Percentiles rank a stretch among this genome's conserved stretches.
Evolutionary conservation across 2,113 vertebrate genomes (phyloP).

Genomic region (Mobula birostris): DNA sequence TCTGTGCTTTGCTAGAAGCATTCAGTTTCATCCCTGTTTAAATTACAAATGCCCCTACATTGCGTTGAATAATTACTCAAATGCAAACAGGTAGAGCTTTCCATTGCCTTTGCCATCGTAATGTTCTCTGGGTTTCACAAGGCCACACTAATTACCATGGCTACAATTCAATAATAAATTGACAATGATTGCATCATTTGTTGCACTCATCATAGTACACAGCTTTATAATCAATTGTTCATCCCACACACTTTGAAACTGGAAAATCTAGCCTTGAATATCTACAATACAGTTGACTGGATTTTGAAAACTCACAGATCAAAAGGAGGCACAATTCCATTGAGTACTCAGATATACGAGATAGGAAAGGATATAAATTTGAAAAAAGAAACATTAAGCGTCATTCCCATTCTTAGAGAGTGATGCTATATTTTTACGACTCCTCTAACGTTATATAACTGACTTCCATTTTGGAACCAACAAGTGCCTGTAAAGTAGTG

Average conservation of each 20-base stretch:
- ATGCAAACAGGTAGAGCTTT: not conserved
- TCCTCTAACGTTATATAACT: not conserved
- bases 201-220: not conserved
- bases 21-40: not conserved
- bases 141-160: conserved; percentile 1
- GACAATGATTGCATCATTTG: not conserved
- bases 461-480: not conserved
- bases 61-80: not conserved
- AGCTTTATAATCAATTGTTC: not conserved
- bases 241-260: not conserved
- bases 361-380: not conserved
- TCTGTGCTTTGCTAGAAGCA: no score
- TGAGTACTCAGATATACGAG: not conserved
- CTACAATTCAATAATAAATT: not conserved
- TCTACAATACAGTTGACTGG: not conserved
- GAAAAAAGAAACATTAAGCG: not conserved
- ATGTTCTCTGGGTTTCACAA: not conserved
- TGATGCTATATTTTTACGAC: not conserved
- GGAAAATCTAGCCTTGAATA: not conserved
- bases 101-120: not conserved
- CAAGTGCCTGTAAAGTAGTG: not conserved
- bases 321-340: not conserved
- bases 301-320: not conserved
- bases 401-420: not conserved
- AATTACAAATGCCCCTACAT: not conserved